Base-by-base conservation (phyloP, 2,113 vertebrate genomes). In the Toxotes jaculatrix region DNA sequence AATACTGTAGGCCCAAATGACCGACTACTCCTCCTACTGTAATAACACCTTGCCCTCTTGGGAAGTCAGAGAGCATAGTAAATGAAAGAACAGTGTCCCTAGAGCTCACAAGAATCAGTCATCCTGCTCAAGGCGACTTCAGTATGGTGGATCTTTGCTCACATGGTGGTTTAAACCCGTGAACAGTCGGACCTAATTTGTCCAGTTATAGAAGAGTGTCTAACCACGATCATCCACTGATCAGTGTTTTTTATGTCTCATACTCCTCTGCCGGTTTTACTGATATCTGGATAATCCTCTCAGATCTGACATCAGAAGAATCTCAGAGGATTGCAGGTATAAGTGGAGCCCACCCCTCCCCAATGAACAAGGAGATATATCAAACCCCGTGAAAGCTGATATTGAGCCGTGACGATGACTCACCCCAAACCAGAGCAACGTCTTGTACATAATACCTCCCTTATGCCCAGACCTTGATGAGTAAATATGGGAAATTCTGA, bases 401-500 rank as follows among this genome's bases (percentile, higher is more conserved):
- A 80, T 42, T 70, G 75, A 79, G 64, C 51, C 21, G 27, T 84
- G 82, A 65, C 68, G 42, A 86, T 90, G 89, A 90, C 82, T 90
- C 86, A 89, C 63, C 84, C 67, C 59, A 77, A 67, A 67, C 47
- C 62, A 40, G 63, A 88, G 68, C 34, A 36, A 66, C 74, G 82
- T 79, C 38, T 79, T 74, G 9, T 67, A 63, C 81, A 80, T 80
- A 87, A 91, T 87, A 83, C 65, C 61, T 85, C 71, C 63, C 27
- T 70, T 65, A 42, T 66, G 70, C 38, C 70, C 49, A 77, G 51
- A 69, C 40, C 38, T 74, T 87, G 75, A 87, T 89, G 86, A 84
- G 91, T 86, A 84, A 89, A 92, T 90, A 77, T 72, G 74, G 49
- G 64, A 69, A 73, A 78, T 79, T 87, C 38, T 87, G 87, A 92